Conservation (phyloP, 30 jellyfish, hydroid and myxozoan species). For the Hydra vulgaris region DNA sequence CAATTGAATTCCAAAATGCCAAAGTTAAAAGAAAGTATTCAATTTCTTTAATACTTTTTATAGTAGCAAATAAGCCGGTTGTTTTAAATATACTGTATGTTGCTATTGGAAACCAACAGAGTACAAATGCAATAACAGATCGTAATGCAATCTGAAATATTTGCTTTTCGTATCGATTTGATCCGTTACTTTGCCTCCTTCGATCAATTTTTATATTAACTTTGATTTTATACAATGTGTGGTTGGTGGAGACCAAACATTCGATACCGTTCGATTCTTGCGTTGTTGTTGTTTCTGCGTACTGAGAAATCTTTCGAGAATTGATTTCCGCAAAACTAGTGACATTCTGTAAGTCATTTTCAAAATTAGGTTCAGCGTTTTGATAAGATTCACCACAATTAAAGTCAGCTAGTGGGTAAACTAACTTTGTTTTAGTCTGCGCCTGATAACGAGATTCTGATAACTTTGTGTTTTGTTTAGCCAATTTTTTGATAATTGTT, state of each 20-base stretch:
- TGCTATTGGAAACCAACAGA: slow-evolving; percentile 26
- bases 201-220: background rate
- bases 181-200: background rate
- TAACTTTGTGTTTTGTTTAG: background rate
- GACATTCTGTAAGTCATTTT: background rate
- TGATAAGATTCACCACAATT: background rate
- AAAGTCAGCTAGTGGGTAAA: background rate
- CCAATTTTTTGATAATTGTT: background rate
- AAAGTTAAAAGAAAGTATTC: slow-evolving; percentile 10
- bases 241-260: background rate
- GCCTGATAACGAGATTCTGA: background rate
- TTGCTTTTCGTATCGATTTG: background rate
- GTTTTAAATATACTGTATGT: slow-evolving; percentile 9
- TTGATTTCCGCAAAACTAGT: background rate
- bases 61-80: background rate
- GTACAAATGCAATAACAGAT: slow-evolving; percentile 3
- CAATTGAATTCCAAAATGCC: slow-evolving; percentile 18
- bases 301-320: background rate
- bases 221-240: background rate
- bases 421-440: background rate
- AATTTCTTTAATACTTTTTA: background rate
- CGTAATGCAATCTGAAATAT: slow-evolving; percentile 7
- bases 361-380: background rate
- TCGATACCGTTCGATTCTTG: background rate
- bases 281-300: background rate